Percentiles rank a stretch among this genome's conserved stretches.
Evolutionary conservation across 2,113 vertebrate species (phyloP).

Genomic region (Marmota monax): DNA sequence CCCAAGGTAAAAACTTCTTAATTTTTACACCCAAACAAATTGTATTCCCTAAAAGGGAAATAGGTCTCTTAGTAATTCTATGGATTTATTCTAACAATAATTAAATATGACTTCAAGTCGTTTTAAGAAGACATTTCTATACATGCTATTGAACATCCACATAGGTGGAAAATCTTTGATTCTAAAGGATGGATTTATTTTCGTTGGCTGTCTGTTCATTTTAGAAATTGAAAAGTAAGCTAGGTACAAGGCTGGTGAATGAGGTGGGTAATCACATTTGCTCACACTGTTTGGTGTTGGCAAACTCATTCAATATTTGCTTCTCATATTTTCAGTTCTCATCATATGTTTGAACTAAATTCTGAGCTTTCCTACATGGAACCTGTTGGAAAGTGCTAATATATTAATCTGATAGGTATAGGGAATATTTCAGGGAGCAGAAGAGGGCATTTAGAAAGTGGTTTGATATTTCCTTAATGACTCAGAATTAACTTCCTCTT

Average conservation of each 20-base stretch:
- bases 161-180: slow-evolving; percentile 39
- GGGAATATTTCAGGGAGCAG: slow-evolving; percentile 36
- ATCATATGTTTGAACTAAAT: slow-evolving; percentile 67
- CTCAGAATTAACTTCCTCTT: slow-evolving; percentile 70
- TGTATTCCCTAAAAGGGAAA: slow-evolving; percentile 19
- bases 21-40: slow-evolving; percentile 43
- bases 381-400: slow-evolving; percentile 50
- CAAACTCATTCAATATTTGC: slow-evolving; percentile 58
- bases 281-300: slow-evolving; percentile 53
- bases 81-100: slow-evolving; percentile 23
- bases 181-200: slow-evolving; percentile 39
- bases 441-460: slow-evolving; percentile 59
- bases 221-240: slow-evolving; percentile 61
- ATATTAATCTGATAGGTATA: slow-evolving; percentile 45
- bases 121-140: slow-evolving; percentile 19
- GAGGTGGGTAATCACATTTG: slow-evolving; percentile 32
- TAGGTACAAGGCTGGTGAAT: slow-evolving; percentile 26
- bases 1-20: background rate
- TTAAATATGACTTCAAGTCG: slow-evolving; percentile 15
- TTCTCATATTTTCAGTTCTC: slow-evolving; percentile 60
- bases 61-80: background rate
- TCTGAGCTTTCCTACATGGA: slow-evolving; percentile 44
- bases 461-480: slow-evolving; percentile 70
- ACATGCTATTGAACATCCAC: background rate
- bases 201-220: slow-evolving; percentile 21